Evolutionary conservation across 2,888 invertebrate genomes (phyloP).

Genomic region (Lepidochrysops patricia): DNA sequence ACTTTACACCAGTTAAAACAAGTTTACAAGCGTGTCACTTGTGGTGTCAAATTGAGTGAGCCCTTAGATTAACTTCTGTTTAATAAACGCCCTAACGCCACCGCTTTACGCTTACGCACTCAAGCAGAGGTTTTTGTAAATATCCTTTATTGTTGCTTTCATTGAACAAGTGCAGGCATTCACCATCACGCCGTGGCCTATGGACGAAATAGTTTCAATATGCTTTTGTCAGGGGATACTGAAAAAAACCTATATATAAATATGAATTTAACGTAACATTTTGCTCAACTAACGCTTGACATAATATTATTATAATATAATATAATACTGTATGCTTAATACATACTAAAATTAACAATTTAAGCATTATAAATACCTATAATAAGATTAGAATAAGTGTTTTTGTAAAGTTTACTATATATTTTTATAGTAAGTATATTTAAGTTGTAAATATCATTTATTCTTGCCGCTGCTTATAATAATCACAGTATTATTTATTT

Average conservation of each 20-base stretch:
- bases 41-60: background rate
- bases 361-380: background rate
- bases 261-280: background rate
- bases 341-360: background rate
- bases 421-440: slow-evolving; percentile 8
- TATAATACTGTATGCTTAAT: background rate
- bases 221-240: too few relatives aligned
- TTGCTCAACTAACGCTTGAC: background rate
- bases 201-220: too few relatives aligned
- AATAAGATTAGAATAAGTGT: background rate
- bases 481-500: slow-evolving; percentile 50
- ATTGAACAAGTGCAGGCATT: background rate
- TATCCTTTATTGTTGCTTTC: slow-evolving; percentile 11
- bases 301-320: background rate
- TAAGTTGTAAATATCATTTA: slow-evolving; percentile 27
- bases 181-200: background rate
- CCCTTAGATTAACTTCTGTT: slow-evolving; percentile 20
- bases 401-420: background rate
- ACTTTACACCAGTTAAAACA: too few relatives aligned
- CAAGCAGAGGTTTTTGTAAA: slow-evolving; percentile 15
- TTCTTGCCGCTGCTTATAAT: slow-evolving; percentile 42
- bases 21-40: too few relatives aligned
- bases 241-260: background rate
- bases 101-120: slow-evolving; percentile 15
- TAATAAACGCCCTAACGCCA: slow-evolving; percentile 21